phyloP scores from a whole-genome alignment of 2,113 vertebrate species.

The Petrocephalus microphthalmus region DNA sequence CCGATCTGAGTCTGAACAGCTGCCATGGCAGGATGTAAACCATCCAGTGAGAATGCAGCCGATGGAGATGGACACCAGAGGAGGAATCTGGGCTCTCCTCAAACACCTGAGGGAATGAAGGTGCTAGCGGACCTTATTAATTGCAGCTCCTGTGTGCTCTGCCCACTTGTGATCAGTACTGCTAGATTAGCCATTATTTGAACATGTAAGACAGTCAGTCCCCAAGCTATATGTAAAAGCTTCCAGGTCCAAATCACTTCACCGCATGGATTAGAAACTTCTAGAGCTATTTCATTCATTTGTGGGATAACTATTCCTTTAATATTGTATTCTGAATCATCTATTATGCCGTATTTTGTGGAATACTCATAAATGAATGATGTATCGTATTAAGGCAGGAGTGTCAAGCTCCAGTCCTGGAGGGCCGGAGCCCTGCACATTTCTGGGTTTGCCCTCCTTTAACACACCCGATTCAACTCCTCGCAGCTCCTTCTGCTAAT shows the following conservation, averaged over 20 bases:
- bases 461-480: no score
- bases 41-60: not conserved
- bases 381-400: not conserved
- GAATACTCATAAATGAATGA: not conserved
- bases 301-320: not conserved
- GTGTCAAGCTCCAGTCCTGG: no score
- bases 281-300: not conserved
- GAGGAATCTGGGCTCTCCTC: not conserved
- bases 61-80: not conserved
- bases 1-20: not conserved
- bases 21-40: not conserved
- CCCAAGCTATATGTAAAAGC: not conserved
- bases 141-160: not conserved
- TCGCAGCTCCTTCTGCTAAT: no score
- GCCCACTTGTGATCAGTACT: not conserved
- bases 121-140: not conserved
- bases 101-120: not conserved
- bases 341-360: not conserved
- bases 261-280: not conserved
- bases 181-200: not conserved
- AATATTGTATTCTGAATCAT: not conserved
- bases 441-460: no score
- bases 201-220: not conserved
- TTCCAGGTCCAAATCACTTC: not conserved
- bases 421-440: no score